Percentiles rank a stretch among this genome's conserved stretches.
Conservation (phyloP, 1,140 invertebrate species). For the Neocloeon triangulifer region DNA sequence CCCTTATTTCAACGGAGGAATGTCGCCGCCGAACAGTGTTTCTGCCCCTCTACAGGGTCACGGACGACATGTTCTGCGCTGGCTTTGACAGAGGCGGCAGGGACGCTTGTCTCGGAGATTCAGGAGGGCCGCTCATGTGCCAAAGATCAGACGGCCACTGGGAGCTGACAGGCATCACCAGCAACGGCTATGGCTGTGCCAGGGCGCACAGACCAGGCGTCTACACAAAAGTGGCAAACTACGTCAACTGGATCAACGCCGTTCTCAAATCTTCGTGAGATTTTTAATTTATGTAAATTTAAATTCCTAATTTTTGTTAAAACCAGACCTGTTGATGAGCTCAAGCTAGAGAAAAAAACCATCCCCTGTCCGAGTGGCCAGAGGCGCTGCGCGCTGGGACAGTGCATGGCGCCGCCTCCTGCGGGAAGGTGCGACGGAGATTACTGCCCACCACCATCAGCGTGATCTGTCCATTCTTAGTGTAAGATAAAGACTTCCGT, state of each 20-base stretch:
- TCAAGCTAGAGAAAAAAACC: too few species aligned
- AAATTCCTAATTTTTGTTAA: too few species aligned
- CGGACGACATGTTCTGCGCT: conserved; percentile 77
- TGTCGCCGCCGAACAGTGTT: conserved; percentile 57
- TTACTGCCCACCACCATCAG: too few species aligned
- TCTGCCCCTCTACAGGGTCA: conserved; percentile 53
- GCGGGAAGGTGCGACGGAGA: too few species aligned
- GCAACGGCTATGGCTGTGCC: conserved; percentile 72
- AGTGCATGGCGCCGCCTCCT: too few species aligned
- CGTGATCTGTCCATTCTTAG: too few species aligned
- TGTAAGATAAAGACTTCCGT: too few species aligned
- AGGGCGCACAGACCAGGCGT: conserved; percentile 61
- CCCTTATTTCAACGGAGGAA: conserved; percentile 57
- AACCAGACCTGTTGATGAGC: too few species aligned
- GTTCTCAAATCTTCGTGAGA: too few species aligned
- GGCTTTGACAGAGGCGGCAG: conserved; percentile 43
- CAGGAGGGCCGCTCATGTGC: conserved; percentile 67
- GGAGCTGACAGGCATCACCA: conserved; percentile 49
- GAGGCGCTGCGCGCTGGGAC: too few species aligned
- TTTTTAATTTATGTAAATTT: too few species aligned
- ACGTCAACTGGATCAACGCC: conserved; percentile 49
- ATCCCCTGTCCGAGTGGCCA: too few species aligned
- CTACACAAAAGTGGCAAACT: conserved; percentile 65
- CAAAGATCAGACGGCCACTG: conserved; percentile 29
- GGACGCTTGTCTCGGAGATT: conserved; percentile 75